Evolutionary conservation across 2,888 invertebrate species (phyloP).

Genomic region (Folsomia manolachei): DNA sequence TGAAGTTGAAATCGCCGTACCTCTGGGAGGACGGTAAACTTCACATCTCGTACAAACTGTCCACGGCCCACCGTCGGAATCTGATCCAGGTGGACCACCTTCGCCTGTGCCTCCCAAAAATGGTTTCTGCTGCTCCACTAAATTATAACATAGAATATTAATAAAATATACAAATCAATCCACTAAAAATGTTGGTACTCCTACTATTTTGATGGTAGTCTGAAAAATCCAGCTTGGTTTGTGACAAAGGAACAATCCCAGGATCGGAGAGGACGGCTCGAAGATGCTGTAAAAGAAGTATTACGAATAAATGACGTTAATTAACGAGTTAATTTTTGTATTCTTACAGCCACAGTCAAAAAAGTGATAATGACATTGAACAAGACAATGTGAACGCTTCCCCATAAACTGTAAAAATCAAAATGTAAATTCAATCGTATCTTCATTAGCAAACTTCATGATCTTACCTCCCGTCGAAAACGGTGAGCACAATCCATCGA

Average conservation of each 20-base stretch:
- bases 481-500: constrained; percentile 76
- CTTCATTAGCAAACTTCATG: not conserved
- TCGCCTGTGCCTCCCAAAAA: constrained; percentile 4
- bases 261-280: constrained; percentile 86
- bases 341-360: constrained; percentile 24
- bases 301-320: constrained; percentile 64
- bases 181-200: constrained; percentile 48
- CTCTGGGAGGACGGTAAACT: constrained; percentile 76
- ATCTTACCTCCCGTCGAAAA: constrained; percentile 71
- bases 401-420: constrained; percentile 68
- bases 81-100: not conserved
- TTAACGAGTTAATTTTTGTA: not conserved
- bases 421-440: not conserved
- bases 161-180: not conserved
- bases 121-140: not conserved
- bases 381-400: constrained; percentile 71
- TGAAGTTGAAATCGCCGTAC: constrained; percentile 54
- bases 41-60: constrained; percentile 78
- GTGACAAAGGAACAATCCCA: constrained; percentile 71
- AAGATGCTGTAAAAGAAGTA: constrained; percentile 58
- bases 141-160: not conserved
- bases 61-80: constrained; percentile 57
- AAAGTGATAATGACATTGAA: constrained; percentile 74
- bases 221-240: constrained; percentile 70
- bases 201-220: constrained; percentile 67